These are phyloP conservation scores for Sturnus vulgaris DNA, from an alignment of 2,113 vertebrate genomes.

Conservation along the genomic window DNA sequence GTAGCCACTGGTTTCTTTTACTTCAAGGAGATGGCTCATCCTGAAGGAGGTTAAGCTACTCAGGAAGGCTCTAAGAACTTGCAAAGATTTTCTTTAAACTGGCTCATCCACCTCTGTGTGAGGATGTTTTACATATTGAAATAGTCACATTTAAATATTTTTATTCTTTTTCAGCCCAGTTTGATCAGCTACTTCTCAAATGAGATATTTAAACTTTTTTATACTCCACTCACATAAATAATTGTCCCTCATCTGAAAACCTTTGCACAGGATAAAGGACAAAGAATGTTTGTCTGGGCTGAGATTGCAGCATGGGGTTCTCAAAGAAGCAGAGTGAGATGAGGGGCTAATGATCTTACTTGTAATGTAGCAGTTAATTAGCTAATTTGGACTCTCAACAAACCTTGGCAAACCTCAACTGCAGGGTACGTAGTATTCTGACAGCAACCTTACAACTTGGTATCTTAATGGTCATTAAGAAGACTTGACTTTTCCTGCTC, in stretches of 20 bases:
- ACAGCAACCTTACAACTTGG: background rate
- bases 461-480: background rate
- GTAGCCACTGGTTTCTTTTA: background rate
- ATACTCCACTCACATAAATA: background rate
- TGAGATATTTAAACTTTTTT: background rate
- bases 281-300: background rate
- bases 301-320: background rate
- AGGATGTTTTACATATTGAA: background rate
- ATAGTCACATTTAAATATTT: background rate
- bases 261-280: background rate
- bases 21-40: background rate
- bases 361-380: background rate
- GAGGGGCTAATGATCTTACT: background rate
- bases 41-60: background rate
- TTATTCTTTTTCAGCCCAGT: background rate
- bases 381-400: background rate
- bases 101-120: background rate
- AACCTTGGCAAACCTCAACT: background rate
- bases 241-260: background rate
- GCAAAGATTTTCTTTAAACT: background rate
- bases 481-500: background rate
- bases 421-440: background rate
- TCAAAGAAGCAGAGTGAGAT: background rate
- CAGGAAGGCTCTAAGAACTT: rapidly evolving
- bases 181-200: background rate